Base-by-base conservation (phyloP, 2,888 invertebrate species). In the Trachelus tabidus region DNA sequence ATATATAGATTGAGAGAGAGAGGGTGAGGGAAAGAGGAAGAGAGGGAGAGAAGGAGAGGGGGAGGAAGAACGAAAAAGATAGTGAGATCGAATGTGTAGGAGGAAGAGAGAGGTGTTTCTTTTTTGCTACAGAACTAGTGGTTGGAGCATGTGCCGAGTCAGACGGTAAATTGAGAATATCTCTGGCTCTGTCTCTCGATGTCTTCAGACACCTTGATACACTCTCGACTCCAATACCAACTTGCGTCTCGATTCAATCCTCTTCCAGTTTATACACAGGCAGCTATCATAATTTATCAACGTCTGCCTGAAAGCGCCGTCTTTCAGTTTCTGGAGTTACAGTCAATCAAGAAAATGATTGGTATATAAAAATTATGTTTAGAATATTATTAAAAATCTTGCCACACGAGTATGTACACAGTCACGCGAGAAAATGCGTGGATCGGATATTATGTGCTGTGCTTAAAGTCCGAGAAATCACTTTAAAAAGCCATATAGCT, bases 251-350 rank as follows among this genome's bases (percentile, higher is more conserved):
- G 40, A 40, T 40, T 40, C 40, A 15, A 15, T 40, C 40, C 40
- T 40, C 40, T 40, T 40, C 40, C 6, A 15, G 15, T 40, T 40
- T 15, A 40, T 15, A 6, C 40, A 15, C 15, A 15, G 40, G 1
- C 40, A 6, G 40, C 15, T 40, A 15, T 40, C 15, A 40, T 15
- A 85, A 87, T 87, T 87, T 84, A 87, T 87, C 87, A 87, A 83
- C 85, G 86, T 86, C 87, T 85, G 82, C 82, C 83, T 81, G 76
- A 40, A 40, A 15, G 40, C 40, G 40, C 15, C 15, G 15, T 15
- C 4, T 40, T 40, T 40, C 40, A 40, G 4, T 15, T 15, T 40
- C 40, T 4, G 0, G 15, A 40, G 40, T 40, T 40, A 40, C 40
- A 40, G 40, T 40, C 15, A 40, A 40, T 40, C 40, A 15, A 40